Base-by-base conservation (phyloP, 2,888 invertebrate genomes). In the Erebia palarica region DNA sequence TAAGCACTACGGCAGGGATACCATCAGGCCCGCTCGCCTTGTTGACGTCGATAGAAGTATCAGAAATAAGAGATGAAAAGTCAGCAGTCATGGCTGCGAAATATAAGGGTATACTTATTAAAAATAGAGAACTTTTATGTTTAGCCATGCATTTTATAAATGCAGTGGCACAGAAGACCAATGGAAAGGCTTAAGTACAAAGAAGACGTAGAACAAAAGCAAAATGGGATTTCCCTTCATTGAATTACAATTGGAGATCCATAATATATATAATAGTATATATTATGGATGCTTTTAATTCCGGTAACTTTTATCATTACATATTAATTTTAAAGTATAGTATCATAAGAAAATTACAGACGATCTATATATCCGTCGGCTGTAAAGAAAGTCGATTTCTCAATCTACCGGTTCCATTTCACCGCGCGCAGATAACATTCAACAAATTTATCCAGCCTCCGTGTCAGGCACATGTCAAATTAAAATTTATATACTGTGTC, bases 361-460 rank as follows among this genome's bases (percentile, higher is more conserved):
- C 80, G 80, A 78, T 83, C 82, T 81, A 81, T 36, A 36, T 84
- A 85, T 85, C 66, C 66, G 66, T 47, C 14, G 21, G 8, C 42
- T 21, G 44, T 57, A 47, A 66, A 66, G 80, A 79, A 78, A 80
- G 83, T 84, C 82, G 86, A 88, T 88, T 88, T 90, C 86, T 83
- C 83, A 82, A 86, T 86, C 84, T 84, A 88, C 87, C 89, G 88
- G 86, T 87, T 85, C 80, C 85, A 82, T 89, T 89, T 89, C 88
- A 82, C 86, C 75, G 70, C 69, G 72, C 76, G 77, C 78, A 81
- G 80, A 84, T 86, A 82, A 81, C 81, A 82, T 77, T 80, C 79
- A 82, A 82, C 84, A 81, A 84, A 81, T 77, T n/a, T 78, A 77
- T 80, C 55, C 77, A 60, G 51, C 82, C 77, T 77, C 60, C 55